Evolutionary conservation across 2,113 vertebrate species (phyloP).

Genomic region (mouse (Mus musculus)): GRCm39 chr16:63012001-63012500

Average conservation of each 20-base stretch:
- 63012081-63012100: slow-evolving; percentile 55
- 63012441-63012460: slow-evolving; percentile 31
- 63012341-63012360: slow-evolving; percentile 57
- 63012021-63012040: slow-evolving; percentile 67
- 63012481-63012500: background rate
- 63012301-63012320: slow-evolving; percentile 47
- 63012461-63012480: background rate
- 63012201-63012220: slow-evolving; percentile 74
- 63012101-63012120: slow-evolving; percentile 63
- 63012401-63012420: slow-evolving; percentile 57
- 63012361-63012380: slow-evolving; percentile 69
- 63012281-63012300: slow-evolving; percentile 58
- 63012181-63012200: slow-evolving; percentile 64
- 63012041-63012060: slow-evolving; percentile 59
- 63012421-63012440: slow-evolving; percentile 63
- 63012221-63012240: slow-evolving; percentile 64
- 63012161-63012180: slow-evolving; percentile 44
- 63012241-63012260: slow-evolving; percentile 63
- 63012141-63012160: slow-evolving; percentile 65
- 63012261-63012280: slow-evolving; percentile 73
- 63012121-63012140: slow-evolving; percentile 49
- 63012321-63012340: slow-evolving; percentile 44
- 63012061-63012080: slow-evolving; percentile 63
- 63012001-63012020: slow-evolving; percentile 6
- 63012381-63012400: slow-evolving; percentile 71